Conservation (phyloP, 2,888 invertebrate genomes). For the Xanthorhoe designata region DNA sequence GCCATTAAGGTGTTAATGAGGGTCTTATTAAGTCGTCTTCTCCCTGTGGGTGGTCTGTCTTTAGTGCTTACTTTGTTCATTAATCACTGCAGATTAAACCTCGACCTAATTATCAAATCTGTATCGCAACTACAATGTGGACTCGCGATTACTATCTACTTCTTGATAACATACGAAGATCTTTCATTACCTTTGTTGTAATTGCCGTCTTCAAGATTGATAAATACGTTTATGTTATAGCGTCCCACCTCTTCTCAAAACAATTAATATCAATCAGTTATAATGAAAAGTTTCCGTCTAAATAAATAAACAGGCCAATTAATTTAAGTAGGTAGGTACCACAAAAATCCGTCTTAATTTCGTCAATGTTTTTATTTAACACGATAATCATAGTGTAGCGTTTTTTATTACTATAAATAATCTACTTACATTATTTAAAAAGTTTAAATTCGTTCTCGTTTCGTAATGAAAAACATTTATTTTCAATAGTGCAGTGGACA, state of each 20-base stretch:
- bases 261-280: not conserved
- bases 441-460: no score
- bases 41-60: slow-evolving; percentile 81
- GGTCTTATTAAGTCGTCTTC: slow-evolving; percentile 84
- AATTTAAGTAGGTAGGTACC: not conserved
- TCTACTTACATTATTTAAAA: not conserved
- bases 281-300: not conserved
- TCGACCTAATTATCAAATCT: slow-evolving; percentile 76
- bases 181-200: slow-evolving; percentile 11
- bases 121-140: slow-evolving; percentile 61
- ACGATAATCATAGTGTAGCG: not conserved
- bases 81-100: slow-evolving; percentile 77
- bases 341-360: no score
- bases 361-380: no score
- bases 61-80: slow-evolving; percentile 76
- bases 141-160: slow-evolving; percentile 37
- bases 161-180: slow-evolving; percentile 25
- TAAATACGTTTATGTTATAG: slow-evolving; percentile 4
- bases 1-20: slow-evolving; percentile 85
- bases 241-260: not conserved
- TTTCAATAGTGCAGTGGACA: slow-evolving; percentile 18
- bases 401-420: not conserved
- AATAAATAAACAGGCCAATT: not conserved
- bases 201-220: slow-evolving; percentile 1
- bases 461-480: no score